phyloP scores from a whole-genome alignment of 2,113 vertebrate species.

The Melanostigma gelatinosum region DNA sequence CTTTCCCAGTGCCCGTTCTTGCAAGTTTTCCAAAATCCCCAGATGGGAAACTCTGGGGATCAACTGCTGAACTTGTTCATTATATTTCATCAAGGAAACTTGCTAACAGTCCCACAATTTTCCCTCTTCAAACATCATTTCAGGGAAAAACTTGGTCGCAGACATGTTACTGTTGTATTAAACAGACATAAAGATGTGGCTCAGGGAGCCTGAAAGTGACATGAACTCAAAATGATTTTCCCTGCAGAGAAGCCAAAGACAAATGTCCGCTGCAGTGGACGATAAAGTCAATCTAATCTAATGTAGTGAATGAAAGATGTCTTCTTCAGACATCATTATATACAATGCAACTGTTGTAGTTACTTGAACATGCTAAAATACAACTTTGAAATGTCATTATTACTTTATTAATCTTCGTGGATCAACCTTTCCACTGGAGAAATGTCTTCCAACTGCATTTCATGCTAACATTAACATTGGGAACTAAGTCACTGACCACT shows the following conservation, averaged over 20 bases:
- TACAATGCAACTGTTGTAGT: not conserved
- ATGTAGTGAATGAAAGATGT: not conserved
- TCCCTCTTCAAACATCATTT: not conserved
- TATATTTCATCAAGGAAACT: not conserved
- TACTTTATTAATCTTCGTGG: not conserved
- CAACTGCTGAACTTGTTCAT: not conserved
- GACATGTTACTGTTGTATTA: not conserved
- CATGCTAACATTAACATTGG: not conserved
- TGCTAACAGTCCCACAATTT: not conserved
- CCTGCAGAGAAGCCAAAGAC: no score
- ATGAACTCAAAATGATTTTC: not conserved
- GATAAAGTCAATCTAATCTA: no score
- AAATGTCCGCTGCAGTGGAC: not conserved
- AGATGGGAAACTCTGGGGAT: not conserved
- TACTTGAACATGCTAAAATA: not conserved
- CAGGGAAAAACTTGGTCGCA: not conserved
- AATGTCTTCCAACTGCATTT: not conserved
- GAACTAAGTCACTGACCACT: no score
- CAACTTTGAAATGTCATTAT: not conserved
- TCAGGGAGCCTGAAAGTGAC: not conserved
- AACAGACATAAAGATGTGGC: not conserved
- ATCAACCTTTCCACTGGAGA: not conserved
- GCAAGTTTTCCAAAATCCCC: not conserved
- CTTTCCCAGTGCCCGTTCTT: not conserved
- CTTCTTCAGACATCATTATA: not conserved